These are phyloP conservation scores for Herminia tarsipennalis DNA, from an alignment of 2,888 invertebrate genomes.

Conservation along the genomic window DNA sequence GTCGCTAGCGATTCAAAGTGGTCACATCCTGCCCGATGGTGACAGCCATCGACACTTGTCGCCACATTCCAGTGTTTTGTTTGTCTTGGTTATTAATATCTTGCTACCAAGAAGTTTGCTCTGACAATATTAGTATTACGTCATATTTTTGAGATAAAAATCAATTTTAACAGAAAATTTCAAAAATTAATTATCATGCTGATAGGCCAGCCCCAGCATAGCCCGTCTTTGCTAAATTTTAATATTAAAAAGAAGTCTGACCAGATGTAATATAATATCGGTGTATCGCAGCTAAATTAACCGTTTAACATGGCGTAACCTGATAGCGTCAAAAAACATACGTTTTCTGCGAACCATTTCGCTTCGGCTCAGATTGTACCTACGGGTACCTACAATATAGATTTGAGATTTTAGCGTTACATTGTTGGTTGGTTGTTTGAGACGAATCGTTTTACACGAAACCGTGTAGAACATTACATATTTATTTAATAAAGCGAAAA, in stretches of 20 bases:
- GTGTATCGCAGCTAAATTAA: constrained; percentile 32
- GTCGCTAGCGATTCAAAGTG: constrained; percentile 17
- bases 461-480: too few relatives aligned
- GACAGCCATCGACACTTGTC: constrained; percentile 29
- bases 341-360: constrained; percentile 29
- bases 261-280: constrained; percentile 29
- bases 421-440: background rate
- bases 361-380: constrained; percentile 15
- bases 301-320: constrained; percentile 36
- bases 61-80: constrained; percentile 9
- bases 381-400: constrained; percentile 8
- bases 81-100: constrained; percentile 10
- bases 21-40: constrained; percentile 31
- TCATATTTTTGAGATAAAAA: background rate
- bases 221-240: too few relatives aligned
- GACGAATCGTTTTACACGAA: too few relatives aligned
- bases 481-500: too few relatives aligned
- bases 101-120: background rate
- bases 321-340: constrained; percentile 34
- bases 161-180: too few relatives aligned
- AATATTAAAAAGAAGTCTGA: too few relatives aligned
- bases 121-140: background rate
- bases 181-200: too few relatives aligned
- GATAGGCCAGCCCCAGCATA: too few relatives aligned
- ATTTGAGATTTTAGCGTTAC: constrained; percentile 12